Conservation (phyloP, 2,797 vertebrate species). For the Karalla daura region DNA sequence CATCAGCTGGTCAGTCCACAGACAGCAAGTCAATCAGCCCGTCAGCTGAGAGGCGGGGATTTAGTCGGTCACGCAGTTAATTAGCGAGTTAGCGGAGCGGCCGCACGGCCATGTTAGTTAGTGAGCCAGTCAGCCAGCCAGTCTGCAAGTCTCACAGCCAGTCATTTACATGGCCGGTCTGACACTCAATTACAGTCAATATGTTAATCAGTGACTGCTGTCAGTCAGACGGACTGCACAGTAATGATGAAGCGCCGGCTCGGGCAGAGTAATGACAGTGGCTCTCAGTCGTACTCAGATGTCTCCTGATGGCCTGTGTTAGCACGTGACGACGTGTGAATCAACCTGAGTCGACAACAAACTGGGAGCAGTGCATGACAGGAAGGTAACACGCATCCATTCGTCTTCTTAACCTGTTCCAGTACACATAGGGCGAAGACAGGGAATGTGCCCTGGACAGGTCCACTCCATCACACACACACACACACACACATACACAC, state of each 20-base stretch:
- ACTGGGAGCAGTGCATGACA: constrained; percentile 11
- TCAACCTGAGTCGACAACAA: constrained; percentile 15
- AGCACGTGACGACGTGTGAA: constrained; percentile 37
- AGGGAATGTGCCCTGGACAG: no score
- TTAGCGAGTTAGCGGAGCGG: constrained; percentile 67
- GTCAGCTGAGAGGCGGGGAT: constrained; percentile 59
- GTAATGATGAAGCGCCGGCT: constrained; percentile 60
- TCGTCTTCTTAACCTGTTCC: no score
- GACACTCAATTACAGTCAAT: constrained; percentile 73
- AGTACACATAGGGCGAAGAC: no score
- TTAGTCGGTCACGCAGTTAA: constrained; percentile 74
- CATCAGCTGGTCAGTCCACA: constrained; percentile 49
- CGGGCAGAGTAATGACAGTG: constrained; percentile 57
- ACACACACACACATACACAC: no score
- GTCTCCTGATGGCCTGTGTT: constrained; percentile 33
- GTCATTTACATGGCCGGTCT: constrained; percentile 64
- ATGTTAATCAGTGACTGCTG: constrained; percentile 72
- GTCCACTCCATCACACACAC: no score
- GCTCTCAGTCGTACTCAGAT: constrained; percentile 44
- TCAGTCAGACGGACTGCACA: constrained; percentile 61
- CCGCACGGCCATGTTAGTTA: constrained; percentile 56
- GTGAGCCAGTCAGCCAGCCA: constrained; percentile 60
- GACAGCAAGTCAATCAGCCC: constrained; percentile 74
- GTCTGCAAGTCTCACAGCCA: constrained; percentile 62
- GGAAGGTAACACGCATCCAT: neutral